These are phyloP conservation scores for Schizothorax lantsangensis DNA, from an alignment of 2,797 vertebrate species.

Conservation along the genomic window DNA sequence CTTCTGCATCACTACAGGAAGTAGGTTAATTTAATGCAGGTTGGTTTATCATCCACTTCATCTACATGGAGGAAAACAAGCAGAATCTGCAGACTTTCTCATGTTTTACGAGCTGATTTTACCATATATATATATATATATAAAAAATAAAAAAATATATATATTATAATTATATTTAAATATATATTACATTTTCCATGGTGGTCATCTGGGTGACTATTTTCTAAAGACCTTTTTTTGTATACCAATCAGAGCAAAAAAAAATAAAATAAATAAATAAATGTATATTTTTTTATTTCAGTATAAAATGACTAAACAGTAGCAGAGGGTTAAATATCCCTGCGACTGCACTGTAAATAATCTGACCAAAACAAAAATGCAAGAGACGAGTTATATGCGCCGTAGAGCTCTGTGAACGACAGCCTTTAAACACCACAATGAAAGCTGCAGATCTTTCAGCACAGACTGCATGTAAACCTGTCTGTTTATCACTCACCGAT, in stretches of 20 bases:
- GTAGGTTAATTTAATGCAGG: conserved; percentile 11
- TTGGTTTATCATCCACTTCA: background rate
- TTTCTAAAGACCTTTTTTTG: no score
- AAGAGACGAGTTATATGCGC: background rate
- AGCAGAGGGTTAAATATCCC: background rate
- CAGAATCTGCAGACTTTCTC: background rate
- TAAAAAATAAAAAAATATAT: no score
- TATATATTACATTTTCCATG: no score
- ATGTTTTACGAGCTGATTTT: background rate
- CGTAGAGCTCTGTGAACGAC: background rate
- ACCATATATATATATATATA: no score
- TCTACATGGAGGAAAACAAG: background rate
- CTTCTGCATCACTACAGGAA: conserved; percentile 9
- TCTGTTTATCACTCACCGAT: background rate
- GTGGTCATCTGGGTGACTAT: no score
- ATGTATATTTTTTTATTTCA: background rate
- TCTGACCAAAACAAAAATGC: no score
- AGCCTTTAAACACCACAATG: background rate
- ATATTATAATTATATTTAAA: no score
- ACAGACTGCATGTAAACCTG: background rate
- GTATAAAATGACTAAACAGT: background rate
- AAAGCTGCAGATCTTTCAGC: background rate
- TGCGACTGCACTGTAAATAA: no score
- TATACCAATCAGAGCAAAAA: no score
- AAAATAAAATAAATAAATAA: background rate